A percentile compares a stretch with the other conserved stretches of the same genome.
Conservation (phyloP, 2,797 vertebrate species). For the Sandelia bainsii region DNA sequence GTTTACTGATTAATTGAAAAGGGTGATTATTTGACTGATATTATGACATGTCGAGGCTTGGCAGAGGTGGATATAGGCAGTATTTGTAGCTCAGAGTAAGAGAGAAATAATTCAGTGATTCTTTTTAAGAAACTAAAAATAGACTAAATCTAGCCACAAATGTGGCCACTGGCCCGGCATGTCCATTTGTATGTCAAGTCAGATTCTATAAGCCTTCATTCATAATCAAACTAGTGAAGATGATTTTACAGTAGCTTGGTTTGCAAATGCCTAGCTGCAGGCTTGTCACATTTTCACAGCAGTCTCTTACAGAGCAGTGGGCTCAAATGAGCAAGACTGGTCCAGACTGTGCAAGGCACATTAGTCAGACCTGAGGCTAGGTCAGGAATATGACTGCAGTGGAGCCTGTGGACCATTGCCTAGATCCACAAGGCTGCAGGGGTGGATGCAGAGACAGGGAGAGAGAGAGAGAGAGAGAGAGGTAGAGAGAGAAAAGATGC, state of each 20-base stretch:
- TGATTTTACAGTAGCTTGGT: conserved; percentile 41
- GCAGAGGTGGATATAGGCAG: not conserved
- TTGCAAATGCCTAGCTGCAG: conserved; percentile 49
- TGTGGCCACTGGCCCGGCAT: conserved; percentile 24
- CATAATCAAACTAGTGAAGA: conserved; percentile 31
- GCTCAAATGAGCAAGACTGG: conserved; percentile 54
- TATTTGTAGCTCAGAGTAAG: conserved; percentile 16
- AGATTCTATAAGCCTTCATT: conserved; percentile 43
- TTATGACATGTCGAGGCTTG: not conserved
- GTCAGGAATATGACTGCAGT: conserved; percentile 71
- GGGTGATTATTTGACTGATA: conserved; percentile 5
- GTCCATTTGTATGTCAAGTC: conserved; percentile 28
- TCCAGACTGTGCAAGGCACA: conserved; percentile 53
- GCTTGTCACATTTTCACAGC: conserved; percentile 54
- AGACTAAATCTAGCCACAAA: conserved; percentile 2
- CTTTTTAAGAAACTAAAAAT: conserved; percentile 3
- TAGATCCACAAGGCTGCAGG: conserved; percentile 66
- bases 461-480: conserved; percentile 30
- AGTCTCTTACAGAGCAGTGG: conserved; percentile 29
- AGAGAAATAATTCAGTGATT: conserved; percentile 7
- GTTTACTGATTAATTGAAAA: conserved; percentile 17
- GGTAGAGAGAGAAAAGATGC: conserved; percentile 31
- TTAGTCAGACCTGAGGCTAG: conserved; percentile 60
- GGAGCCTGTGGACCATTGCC: conserved; percentile 43
- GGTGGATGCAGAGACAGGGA: conserved; percentile 57